Evolutionary conservation across 1,140 invertebrate genomes (phyloP).

Genomic region (Belonocnema kinseyi): DNA sequence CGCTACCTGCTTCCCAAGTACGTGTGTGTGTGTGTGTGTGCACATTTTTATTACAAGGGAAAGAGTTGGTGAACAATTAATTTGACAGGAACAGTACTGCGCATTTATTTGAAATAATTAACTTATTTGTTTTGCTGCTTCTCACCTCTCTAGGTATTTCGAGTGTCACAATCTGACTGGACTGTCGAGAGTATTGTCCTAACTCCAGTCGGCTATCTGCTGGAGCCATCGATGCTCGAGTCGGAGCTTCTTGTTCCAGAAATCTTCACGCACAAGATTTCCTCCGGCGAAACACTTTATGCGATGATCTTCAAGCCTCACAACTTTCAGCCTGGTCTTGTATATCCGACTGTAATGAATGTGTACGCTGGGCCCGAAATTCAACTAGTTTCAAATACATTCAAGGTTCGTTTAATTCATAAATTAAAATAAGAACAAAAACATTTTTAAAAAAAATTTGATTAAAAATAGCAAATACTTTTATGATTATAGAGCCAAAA

Average conservation of each 20-base stretch:
- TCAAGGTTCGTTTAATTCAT: constrained; percentile 81
- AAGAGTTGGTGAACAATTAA: too few species aligned
- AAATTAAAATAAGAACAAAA: background rate
- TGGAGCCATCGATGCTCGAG: constrained; percentile 80
- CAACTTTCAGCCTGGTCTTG: constrained; percentile 83
- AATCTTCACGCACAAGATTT: constrained; percentile 84
- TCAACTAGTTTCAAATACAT: constrained; percentile 96
- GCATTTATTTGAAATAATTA: constrained; percentile 12
- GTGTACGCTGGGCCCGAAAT: constrained; percentile 99
- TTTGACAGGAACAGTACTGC: too few species aligned
- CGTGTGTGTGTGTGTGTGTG: too few species aligned
- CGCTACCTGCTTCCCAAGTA: constrained; percentile 85
- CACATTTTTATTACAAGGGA: constrained; percentile 12
- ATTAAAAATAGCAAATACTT: too few species aligned
- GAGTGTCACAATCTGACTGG: constrained; percentile 80
- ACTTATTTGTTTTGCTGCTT: background rate
- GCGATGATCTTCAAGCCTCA: constrained; percentile 95
- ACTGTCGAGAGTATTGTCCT: constrained; percentile 82
- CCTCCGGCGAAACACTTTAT: constrained; percentile 86
- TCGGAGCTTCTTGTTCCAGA: constrained; percentile 82
- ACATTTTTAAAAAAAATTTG: too few species aligned
- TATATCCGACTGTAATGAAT: constrained; percentile 96
- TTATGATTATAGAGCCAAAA: too few species aligned
- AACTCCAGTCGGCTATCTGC: constrained; percentile 81
- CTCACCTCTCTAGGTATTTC: constrained; percentile 78